These are phyloP conservation scores for Patella ulyssiponensis DNA, from an alignment of 2,888 invertebrate genomes.

Conservation along the genomic window DNA sequence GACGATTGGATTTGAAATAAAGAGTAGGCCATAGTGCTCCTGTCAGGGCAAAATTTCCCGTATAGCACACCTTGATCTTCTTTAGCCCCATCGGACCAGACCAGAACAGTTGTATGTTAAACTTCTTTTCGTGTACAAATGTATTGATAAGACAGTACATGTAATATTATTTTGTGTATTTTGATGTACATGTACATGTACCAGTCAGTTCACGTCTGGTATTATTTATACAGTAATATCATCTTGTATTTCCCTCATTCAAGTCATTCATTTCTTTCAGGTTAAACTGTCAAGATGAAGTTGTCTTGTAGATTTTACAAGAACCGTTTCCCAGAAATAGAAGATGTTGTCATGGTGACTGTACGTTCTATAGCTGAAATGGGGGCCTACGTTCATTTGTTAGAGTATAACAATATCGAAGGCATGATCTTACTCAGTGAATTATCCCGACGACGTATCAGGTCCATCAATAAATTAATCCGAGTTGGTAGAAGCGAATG, in stretches of 20 bases:
- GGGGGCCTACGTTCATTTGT: conserved; percentile 98
- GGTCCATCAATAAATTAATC: conserved; percentile 99
- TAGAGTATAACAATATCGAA: conserved; percentile 99
- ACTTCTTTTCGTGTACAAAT: too few relatives aligned
- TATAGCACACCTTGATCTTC: too few relatives aligned
- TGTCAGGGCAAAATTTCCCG: too few relatives aligned
- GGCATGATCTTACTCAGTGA: conserved; percentile 98
- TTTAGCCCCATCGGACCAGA: too few relatives aligned
- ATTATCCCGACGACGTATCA: conserved; percentile 96
- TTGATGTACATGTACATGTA: too few relatives aligned
- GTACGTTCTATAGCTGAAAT: conserved; percentile 98
- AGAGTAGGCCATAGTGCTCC: too few relatives aligned
- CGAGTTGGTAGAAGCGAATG: conserved; percentile 98
- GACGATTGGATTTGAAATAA: too few relatives aligned
- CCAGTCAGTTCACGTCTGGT: too few relatives aligned
- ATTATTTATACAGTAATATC: not conserved
- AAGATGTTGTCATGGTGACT: conserved; percentile 99
- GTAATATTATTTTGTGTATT: too few relatives aligned
- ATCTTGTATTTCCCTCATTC: not conserved
- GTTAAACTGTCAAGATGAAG: conserved; percentile 53
- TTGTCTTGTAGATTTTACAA: conserved; percentile 87
- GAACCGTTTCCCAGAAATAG: conserved; percentile 97
- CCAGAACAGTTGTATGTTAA: too few relatives aligned
- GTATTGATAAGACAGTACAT: too few relatives aligned
- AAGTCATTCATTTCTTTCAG: not conserved